Conservation (phyloP, 1,140 invertebrate species). For the Stegodyphus dumicola region DNA sequence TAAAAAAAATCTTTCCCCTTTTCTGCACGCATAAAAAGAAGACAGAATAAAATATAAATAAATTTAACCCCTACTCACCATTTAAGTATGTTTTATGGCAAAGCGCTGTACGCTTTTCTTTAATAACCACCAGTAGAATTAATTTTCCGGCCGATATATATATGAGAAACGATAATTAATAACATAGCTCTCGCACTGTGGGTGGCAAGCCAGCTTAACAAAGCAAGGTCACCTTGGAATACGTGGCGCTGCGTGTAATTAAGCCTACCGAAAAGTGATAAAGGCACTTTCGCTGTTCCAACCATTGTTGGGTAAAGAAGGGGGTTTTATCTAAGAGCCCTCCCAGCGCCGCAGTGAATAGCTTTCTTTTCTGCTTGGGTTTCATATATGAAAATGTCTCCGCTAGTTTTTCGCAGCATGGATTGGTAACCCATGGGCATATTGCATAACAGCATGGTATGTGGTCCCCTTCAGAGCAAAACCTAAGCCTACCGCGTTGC, state of each 20-base stretch:
- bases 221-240: not conserved
- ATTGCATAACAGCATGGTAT: slow-evolving; percentile 32
- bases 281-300: slow-evolving; percentile 21
- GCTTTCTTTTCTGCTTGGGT: not conserved
- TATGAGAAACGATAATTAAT: slow-evolving; percentile 26
- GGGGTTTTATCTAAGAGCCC: slow-evolving; percentile 7
- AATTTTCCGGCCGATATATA: slow-evolving; percentile 43
- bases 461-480: not conserved
- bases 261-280: slow-evolving; percentile 38
- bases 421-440: slow-evolving; percentile 30
- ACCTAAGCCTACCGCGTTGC: slow-evolving; percentile 19
- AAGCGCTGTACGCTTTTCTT: slow-evolving; percentile 36
- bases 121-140: slow-evolving; percentile 52
- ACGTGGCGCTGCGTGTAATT: slow-evolving; percentile 33
- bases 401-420: slow-evolving; percentile 8
- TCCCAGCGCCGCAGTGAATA: not conserved
- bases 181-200: too few relatives aligned
- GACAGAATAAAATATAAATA: slow-evolving; percentile 2
- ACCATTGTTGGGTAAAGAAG: not conserved
- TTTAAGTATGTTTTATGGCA: slow-evolving; percentile 53
- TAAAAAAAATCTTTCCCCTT: too few relatives aligned
- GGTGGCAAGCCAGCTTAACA: too few relatives aligned
- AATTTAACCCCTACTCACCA: not conserved
- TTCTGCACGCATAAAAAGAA: not conserved
- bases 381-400: slow-evolving; percentile 46